Evolutionary conservation across 2,888 invertebrate species (phyloP).

Genomic region (Spicauda simplicius): DNA sequence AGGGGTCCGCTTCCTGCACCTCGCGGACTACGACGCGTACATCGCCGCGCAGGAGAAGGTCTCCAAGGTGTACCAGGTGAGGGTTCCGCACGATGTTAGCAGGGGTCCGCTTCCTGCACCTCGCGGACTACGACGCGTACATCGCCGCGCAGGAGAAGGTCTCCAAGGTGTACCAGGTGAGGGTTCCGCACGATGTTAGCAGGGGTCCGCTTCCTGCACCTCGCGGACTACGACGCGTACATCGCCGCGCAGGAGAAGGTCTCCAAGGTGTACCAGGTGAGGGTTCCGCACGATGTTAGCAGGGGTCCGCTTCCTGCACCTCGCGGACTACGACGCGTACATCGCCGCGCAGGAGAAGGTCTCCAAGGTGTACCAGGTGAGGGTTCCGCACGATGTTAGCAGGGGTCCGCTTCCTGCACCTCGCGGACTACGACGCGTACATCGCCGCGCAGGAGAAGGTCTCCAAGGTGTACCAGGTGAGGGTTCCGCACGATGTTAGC

Average conservation of each 20-base stretch:
- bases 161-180: slow-evolving; percentile 92
- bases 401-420: slow-evolving; percentile 94
- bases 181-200: neutral
- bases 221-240: slow-evolving; percentile 98
- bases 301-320: slow-evolving; percentile 94
- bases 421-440: slow-evolving; percentile 98
- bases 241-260: slow-evolving; percentile 96
- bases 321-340: slow-evolving; percentile 98
- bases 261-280: slow-evolving; percentile 92
- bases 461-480: slow-evolving; percentile 92
- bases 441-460: slow-evolving; percentile 96
- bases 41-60: slow-evolving; percentile 96
- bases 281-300: neutral
- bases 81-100: neutral
- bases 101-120: slow-evolving; percentile 94
- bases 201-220: slow-evolving; percentile 94
- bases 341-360: slow-evolving; percentile 96
- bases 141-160: slow-evolving; percentile 96
- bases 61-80: slow-evolving; percentile 92
- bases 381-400: neutral
- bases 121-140: slow-evolving; percentile 98
- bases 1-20: slow-evolving; percentile 94
- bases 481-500: neutral
- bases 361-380: slow-evolving; percentile 92
- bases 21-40: slow-evolving; percentile 98